These are phyloP conservation scores for Verasper variegatus DNA, from an alignment of 2,113 vertebrate genomes.

Conservation along the genomic window DNA sequence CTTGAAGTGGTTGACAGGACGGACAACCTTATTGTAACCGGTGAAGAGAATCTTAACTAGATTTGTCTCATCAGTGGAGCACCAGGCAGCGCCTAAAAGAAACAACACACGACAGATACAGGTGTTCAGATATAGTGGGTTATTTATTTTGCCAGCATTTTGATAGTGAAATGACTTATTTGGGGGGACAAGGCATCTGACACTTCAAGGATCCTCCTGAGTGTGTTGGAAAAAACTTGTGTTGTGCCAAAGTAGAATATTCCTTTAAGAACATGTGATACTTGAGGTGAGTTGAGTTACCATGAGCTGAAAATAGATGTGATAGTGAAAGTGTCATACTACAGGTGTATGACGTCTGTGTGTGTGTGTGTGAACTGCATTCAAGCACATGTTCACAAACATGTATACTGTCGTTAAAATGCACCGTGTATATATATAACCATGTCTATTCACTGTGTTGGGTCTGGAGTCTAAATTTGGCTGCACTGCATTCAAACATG, in stretches of 20 bases:
- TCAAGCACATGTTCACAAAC: background rate
- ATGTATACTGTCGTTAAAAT: background rate
- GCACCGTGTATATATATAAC: background rate
- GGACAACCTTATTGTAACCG: slow-evolving; percentile 90
- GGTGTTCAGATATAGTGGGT: background rate
- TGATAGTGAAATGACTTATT: background rate
- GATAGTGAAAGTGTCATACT: background rate
- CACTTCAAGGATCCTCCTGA: background rate
- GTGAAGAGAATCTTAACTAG: slow-evolving; percentile 88
- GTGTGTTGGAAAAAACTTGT: slow-evolving; percentile 7
- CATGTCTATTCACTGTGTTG: background rate
- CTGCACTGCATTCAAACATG: slow-evolving; percentile 20
- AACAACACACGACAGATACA: background rate
- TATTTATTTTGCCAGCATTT: background rate
- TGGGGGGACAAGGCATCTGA: too few relatives aligned
- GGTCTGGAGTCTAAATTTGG: slow-evolving; percentile 19
- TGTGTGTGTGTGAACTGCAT: background rate
- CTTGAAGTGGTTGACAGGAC: slow-evolving; percentile 90
- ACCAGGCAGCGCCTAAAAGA: slow-evolving; percentile 69
- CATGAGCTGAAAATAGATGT: slow-evolving; percentile 51
- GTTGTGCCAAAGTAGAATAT: slow-evolving; percentile 14
- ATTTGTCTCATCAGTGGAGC: slow-evolving; percentile 84
- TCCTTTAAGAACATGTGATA: slow-evolving; percentile 48
- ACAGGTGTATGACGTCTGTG: slow-evolving; percentile 1
- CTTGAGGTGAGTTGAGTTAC: slow-evolving; percentile 18